These are phyloP conservation scores for Neotragus moschatus DNA, from an alignment of 2,113 vertebrate genomes.

Conservation along the genomic window DNA sequence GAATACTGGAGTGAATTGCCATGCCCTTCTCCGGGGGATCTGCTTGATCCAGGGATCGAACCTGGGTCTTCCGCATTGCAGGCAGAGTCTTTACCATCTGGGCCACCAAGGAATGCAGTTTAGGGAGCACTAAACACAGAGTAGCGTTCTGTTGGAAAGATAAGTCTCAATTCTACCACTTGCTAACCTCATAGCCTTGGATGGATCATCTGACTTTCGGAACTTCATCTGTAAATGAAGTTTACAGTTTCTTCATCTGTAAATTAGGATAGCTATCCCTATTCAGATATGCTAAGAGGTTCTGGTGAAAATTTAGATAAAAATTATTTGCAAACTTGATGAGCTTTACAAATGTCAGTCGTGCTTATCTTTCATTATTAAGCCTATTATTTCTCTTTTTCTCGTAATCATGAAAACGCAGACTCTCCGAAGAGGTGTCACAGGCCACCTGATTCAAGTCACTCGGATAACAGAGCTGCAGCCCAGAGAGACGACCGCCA, in stretches of 20 bases:
- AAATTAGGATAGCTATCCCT: not conserved
- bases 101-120: not conserved
- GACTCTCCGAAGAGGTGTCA: not conserved
- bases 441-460: not conserved
- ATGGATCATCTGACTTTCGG: not conserved
- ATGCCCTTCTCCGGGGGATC: not conserved
- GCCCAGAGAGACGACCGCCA: not conserved
- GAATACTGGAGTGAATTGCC: not conserved
- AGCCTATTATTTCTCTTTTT: not conserved
- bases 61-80: not conserved
- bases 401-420: not conserved
- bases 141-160: not conserved
- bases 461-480: not conserved
- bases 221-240: too few relatives aligned
- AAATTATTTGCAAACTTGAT: not conserved
- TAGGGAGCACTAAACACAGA: not conserved
- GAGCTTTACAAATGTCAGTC: not conserved
- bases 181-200: not conserved
- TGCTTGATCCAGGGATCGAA: not conserved
- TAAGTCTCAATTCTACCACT: not conserved
- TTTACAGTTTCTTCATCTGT: not conserved
- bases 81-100: not conserved
- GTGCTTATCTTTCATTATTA: not conserved
- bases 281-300: not conserved
- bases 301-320: not conserved